Base-by-base conservation (phyloP, 2,113 vertebrate genomes). In the Mustela lutreola region DNA sequence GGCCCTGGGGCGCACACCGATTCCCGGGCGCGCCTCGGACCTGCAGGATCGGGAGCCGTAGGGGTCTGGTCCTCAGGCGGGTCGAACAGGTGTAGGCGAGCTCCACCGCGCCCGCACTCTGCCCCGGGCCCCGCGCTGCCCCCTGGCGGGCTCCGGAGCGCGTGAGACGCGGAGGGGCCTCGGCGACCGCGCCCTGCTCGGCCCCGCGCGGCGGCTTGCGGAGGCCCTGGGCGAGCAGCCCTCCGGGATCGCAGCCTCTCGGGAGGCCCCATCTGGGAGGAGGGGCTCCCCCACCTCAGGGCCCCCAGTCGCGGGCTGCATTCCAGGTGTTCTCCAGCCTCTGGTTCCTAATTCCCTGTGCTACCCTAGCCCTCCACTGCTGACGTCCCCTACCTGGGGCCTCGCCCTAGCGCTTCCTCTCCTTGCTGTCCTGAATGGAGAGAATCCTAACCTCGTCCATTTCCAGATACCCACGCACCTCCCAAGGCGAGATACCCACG, bases 121-220 rank as follows among this genome's bases (percentile, higher is more conserved):
- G 96, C 96, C 96, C 98, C 91, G 22, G 65, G 70, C 87, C 24
- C 87, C 48, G 56, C 90, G 94, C 96, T 91, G 97, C 95, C 96
- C 95, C 78, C 96, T 96, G 92, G 88, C 76, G 97, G 93, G 83
- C 80, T 75, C 80, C 0, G 24, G 79, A 67, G 95, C 76, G 58
- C 73, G 24, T 45, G 78, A 53, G 14, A 60, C 82, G 22, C 63
- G 2, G 11, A 78, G 78, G 86, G 83, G 15, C 65, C 56, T 21
- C 1, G 24, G 93, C 65, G 95, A 92, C 96, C 92, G 97, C 92
- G 73, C 97, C 95, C 97, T 79, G 92, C 95, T 89, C 19, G 6
- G 80, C 33, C 71, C 88, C 0, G 26, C 18, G 53, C n/a, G 0
- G 10, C 16, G 21, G 4, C 14, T 3, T 10, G 42, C 1, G 21